Evolutionary conservation across 2,888 invertebrate species (phyloP), one percentile per base, ranked within the genome.

Genomic region (Listrodromus nycthemerus): DNA sequence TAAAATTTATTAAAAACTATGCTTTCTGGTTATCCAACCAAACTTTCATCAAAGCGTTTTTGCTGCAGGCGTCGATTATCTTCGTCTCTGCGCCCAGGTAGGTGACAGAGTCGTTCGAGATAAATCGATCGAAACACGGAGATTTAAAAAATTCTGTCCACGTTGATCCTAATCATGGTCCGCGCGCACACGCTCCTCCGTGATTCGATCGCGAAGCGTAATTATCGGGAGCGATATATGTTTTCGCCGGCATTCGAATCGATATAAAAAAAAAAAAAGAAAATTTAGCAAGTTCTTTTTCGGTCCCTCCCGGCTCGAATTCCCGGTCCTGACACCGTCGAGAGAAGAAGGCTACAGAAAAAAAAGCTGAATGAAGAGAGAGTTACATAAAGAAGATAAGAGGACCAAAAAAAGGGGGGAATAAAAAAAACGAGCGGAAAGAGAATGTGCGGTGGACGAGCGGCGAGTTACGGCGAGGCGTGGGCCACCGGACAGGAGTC

Each of bases 181-280:
- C 73, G 41, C 69, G 70, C 30, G 70, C 50, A 69, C 45, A 19
- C 45, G 45, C 50, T 45, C 16, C 69, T 50, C 48, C 50, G 8
- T 37, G 30, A 52, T 73, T 74, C 80, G 80, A 84, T 84, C 74
- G 45, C 21, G 81, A 81, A 48, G 70, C 66, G 74, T 84, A 84
- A 84, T 84, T 84, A 81, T 79, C 78, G 70, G 66, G 74, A 74
- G 78, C 78, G 74, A 84, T 79, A 81, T 75, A 81, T 81, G 78
- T 84, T 81, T 81, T 81, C 81, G 55, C 30, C 78, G 78, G 80
- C 78, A 81, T 78, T 75, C 61, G 70, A 48, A 84, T 84, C 70
- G 66, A 75, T 41, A n/a, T 2, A 30, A 70, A 52, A 75, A 13
- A 37, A 30, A 66, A 37, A n/a, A 30, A 27, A 4, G 48, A 74